Percentiles rank a stretch among this genome's conserved stretches.
Conservation (phyloP, 2,797 vertebrate species). For the Myotis myotis region DNA sequence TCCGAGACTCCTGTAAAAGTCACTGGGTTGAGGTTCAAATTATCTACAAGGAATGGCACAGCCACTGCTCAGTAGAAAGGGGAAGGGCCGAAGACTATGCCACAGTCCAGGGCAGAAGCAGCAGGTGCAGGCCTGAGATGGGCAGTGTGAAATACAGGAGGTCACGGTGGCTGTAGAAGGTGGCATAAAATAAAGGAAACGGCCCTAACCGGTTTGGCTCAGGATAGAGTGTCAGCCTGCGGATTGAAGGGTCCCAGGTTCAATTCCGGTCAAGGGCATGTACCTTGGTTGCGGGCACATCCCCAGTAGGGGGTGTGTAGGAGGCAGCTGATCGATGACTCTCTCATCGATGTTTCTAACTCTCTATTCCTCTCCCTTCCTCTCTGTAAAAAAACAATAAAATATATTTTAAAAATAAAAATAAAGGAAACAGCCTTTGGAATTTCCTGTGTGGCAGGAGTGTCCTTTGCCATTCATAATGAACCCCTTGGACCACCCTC, state of each 20-base stretch:
- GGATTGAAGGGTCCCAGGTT: too few species aligned
- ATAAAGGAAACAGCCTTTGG: neutral
- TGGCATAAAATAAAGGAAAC: neutral
- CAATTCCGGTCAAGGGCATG: too few species aligned
- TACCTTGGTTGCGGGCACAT: too few species aligned
- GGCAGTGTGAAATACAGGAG: neutral
- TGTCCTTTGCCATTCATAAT: too few species aligned
- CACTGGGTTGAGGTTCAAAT: neutral
- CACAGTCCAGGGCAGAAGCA: neutral
- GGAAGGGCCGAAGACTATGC: neutral
- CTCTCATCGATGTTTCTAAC: too few species aligned
- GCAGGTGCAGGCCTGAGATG: neutral
- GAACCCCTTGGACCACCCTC: neutral
- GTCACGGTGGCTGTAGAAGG: neutral
- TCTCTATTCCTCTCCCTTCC: too few species aligned
- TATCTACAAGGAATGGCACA: neutral
- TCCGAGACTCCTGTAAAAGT: neutral
- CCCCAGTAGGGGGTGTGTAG: too few species aligned
- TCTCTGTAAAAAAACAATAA: too few species aligned
- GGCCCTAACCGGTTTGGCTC: too few species aligned
- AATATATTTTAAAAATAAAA: neutral
- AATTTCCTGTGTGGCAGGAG: neutral
- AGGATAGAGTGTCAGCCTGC: too few species aligned
- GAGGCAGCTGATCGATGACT: too few species aligned
- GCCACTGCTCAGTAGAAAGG: neutral